Percentiles rank a stretch among this genome's conserved stretches.
phyloP scores from a whole-genome alignment of 1,140 invertebrate species.

The Drosophila nasuta region DNA sequence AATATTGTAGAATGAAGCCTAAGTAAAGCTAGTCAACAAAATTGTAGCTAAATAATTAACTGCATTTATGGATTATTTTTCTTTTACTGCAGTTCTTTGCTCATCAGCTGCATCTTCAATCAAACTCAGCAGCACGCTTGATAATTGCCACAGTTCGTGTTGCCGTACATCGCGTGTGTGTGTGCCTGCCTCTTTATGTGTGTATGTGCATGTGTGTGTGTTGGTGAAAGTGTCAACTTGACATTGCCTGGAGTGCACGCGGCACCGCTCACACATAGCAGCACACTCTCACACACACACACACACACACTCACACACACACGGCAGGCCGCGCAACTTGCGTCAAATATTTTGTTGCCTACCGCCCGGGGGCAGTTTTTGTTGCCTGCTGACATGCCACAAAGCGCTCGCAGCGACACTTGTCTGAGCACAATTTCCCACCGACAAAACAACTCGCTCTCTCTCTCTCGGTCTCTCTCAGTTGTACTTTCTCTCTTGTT shows the following conservation, averaged over 20 bases:
- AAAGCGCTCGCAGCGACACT: conserved; percentile 52
- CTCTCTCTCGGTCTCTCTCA: not conserved
- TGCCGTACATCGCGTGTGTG: conserved; percentile 36
- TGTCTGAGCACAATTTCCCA: conserved; percentile 47
- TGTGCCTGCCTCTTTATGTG: not conserved
- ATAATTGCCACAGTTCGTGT: conserved; percentile 36
- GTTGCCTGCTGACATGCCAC: conserved; percentile 64
- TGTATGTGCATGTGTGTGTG: conserved; percentile 11
- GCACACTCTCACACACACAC: conserved; percentile 20
- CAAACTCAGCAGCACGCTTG: not conserved
- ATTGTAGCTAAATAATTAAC: not conserved
- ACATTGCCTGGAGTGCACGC: conserved; percentile 81
- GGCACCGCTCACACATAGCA: conserved; percentile 62
- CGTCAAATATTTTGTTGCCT: conserved; percentile 79
- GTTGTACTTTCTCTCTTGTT: not conserved
- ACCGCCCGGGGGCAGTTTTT: conserved; percentile 63
- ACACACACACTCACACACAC: not conserved
- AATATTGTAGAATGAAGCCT: conserved; percentile 26
- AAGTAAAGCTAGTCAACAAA: too few species aligned
- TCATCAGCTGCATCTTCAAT: not conserved
- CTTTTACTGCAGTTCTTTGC: too few species aligned
- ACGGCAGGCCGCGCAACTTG: conserved; percentile 58
- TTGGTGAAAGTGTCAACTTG: conserved; percentile 81
- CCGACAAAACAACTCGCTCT: conserved; percentile 29
- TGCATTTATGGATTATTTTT: too few species aligned